These are phyloP conservation scores for Pelodiscus sinensis DNA, from an alignment of 2,113 vertebrate species.

Conservation along the genomic window DNA sequence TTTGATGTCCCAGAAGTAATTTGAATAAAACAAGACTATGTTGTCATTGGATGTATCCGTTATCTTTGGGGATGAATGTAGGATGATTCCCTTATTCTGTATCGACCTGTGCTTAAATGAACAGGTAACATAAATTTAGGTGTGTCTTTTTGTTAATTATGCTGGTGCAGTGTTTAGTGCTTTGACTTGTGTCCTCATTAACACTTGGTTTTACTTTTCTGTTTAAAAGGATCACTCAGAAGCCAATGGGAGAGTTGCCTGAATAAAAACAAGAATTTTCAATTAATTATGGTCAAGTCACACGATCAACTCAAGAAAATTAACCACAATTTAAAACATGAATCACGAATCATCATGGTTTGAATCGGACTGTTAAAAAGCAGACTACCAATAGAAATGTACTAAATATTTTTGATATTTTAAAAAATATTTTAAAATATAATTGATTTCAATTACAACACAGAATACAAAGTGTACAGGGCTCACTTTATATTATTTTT, in stretches of 20 bases:
- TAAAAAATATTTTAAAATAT: no score
- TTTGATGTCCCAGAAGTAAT: slow-evolving; percentile 71
- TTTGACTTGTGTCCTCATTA: background rate
- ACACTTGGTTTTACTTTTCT: background rate
- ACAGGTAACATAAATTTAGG: slow-evolving; percentile 10
- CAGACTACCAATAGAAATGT: no score
- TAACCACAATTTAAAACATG: no score
- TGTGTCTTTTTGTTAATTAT: background rate
- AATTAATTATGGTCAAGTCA: no score
- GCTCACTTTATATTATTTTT: no score
- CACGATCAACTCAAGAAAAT: no score
- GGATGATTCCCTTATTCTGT: slow-evolving; percentile 59
- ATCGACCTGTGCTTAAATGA: slow-evolving; percentile 41
- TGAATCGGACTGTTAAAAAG: no score
- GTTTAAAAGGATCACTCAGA: background rate
- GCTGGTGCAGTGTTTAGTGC: background rate
- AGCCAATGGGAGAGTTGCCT: background rate
- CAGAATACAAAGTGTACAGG: no score
- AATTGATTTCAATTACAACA: no score
- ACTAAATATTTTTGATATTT: no score
- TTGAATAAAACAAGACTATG: slow-evolving; percentile 65
- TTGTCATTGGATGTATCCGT: slow-evolving; percentile 45
- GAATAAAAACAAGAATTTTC: background rate
- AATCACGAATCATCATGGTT: no score
- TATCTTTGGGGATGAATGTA: slow-evolving; percentile 53